Base-by-base conservation (phyloP, 92 coral and sea anemone genomes). In the Blastomussa wellsi region DNA sequence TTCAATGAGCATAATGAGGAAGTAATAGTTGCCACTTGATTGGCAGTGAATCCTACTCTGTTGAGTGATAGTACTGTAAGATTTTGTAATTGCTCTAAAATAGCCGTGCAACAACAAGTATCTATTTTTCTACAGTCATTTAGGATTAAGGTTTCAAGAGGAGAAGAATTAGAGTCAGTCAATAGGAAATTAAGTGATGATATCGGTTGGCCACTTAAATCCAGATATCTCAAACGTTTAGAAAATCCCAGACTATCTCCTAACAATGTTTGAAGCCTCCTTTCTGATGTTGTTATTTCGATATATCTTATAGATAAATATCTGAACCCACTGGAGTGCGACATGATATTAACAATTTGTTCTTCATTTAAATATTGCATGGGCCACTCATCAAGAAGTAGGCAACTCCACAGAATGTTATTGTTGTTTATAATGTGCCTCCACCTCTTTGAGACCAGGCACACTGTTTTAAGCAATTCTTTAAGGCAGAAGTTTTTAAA, bases 31-130 rank as follows among this genome's bases (percentile, higher is more conserved):
- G 82, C 75, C 88, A 84, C 82, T 84, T 84, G 88, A 84, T 84
- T 84, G 88, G 88, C 87, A 84, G 75, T 84, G 81, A 84, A 84
- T 75, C 88, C 88, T 84, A 74, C 82, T 84, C 88, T 60, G 88
- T 82, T 87, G 19, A 84, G 82, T 39, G 82, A 74, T 84, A 84
- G 19, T 84, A 84, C 19, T 84, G 32, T 84, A 75, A 76, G 82
- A 84, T 84, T 84, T 84, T 64, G 3, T 84, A 84, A 32, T 84
- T 84, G 88, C 88, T 32, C 11, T 84, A 84, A 84, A 84, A 75
- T 77, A 32, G 88, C 88, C 4, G 67, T 75, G 19, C 88, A 84
- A 76, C 82, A 37, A 84, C 88, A 84, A 33, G 88, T 76, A 84
- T 84, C 55, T 75, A 84, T 75, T 84, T 84, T 84, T 74, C 19